A percentile compares a stretch with the other conserved stretches of the same genome.
Conservation (phyloP, 2,888 invertebrate species). For the Elmis aenea region DNA sequence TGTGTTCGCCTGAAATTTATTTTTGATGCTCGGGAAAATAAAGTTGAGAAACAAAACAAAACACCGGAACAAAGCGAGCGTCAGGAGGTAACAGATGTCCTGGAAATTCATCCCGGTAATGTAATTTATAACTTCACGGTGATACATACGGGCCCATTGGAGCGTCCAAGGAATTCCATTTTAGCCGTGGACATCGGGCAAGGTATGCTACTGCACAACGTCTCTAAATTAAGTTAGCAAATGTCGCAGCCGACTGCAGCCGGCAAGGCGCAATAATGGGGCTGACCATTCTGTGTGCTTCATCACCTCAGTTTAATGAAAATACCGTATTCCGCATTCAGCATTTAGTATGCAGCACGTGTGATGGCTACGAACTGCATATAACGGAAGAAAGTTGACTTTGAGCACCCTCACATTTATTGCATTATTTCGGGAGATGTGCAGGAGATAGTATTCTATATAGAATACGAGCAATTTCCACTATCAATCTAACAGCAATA, state of each 20-base stretch:
- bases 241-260: constrained; percentile 40
- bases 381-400: too few species aligned
- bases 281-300: constrained; percentile 35
- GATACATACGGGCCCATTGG: constrained; percentile 25
- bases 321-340: constrained; percentile 37
- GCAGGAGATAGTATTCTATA: too few species aligned
- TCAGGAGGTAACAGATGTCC: constrained; percentile 31
- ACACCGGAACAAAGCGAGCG: constrained; percentile 23
- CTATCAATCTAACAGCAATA: too few species aligned
- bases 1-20: too few species aligned
- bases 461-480: too few species aligned
- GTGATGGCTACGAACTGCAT: too few species aligned
- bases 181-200: constrained; percentile 31
- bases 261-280: constrained; percentile 39
- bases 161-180: constrained; percentile 35
- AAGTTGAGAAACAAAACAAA: constrained; percentile 23
- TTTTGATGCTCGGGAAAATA: too few species aligned
- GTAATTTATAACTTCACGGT: constrained; percentile 34
- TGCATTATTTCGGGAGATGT: too few species aligned
- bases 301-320: constrained; percentile 45
- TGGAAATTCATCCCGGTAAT: constrained; percentile 32
- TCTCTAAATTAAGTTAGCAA: constrained; percentile 45
- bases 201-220: constrained; percentile 32
- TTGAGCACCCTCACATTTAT: too few species aligned
- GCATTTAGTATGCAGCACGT: constrained; percentile 26